A percentile compares a stretch with the other conserved stretches of the same genome.
Evolutionary conservation across 2,888 invertebrate genomes (phyloP).

Genomic region (Helicoverpa assulta): DNA sequence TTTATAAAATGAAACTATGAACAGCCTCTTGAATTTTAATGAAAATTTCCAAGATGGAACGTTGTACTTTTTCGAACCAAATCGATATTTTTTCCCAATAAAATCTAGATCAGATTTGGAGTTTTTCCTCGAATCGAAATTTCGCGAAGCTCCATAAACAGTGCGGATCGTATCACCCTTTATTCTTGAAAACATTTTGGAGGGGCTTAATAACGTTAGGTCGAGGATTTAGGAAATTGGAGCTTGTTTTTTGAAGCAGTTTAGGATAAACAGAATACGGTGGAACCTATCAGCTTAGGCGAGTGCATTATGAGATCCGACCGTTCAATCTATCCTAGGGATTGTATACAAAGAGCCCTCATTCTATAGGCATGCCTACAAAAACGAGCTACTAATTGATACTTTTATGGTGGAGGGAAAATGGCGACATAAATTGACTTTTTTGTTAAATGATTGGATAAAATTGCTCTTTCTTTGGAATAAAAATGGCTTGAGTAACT

Average conservation of each 20-base stretch:
- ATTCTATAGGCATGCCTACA: slow-evolving; percentile 14
- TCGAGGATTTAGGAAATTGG: slow-evolving; percentile 49
- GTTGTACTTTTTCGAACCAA: not conserved
- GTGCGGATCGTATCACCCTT: slow-evolving; percentile 6
- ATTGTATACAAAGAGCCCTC: slow-evolving; percentile 29
- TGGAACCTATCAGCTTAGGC: slow-evolving; percentile 43
- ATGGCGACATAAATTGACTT: no score
- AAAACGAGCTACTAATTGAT: slow-evolving; percentile 44
- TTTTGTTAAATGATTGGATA: no score
- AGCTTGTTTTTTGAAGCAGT: slow-evolving; percentile 40
- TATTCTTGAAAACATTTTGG: slow-evolving; percentile 28
- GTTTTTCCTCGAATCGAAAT: not conserved
- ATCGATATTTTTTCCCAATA: not conserved
- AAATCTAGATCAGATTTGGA: not conserved
- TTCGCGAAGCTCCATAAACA: not conserved
- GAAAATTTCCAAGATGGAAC: slow-evolving; percentile 8
- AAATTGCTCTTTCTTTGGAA: no score
- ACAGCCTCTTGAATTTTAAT: slow-evolving; percentile 12
- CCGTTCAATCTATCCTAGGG: slow-evolving; percentile 37
- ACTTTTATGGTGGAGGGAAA: slow-evolving; percentile 14
- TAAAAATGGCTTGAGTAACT: no score
- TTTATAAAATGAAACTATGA: slow-evolving; percentile 25
- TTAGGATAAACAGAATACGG: slow-evolving; percentile 48
- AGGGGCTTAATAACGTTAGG: slow-evolving; percentile 30
- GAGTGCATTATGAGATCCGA: slow-evolving; percentile 36